A percentile compares a stretch with the other conserved stretches of the same genome.
Evolutionary conservation across 2,888 invertebrate species (phyloP).

Genomic region (Terebella lapidaria): DNA sequence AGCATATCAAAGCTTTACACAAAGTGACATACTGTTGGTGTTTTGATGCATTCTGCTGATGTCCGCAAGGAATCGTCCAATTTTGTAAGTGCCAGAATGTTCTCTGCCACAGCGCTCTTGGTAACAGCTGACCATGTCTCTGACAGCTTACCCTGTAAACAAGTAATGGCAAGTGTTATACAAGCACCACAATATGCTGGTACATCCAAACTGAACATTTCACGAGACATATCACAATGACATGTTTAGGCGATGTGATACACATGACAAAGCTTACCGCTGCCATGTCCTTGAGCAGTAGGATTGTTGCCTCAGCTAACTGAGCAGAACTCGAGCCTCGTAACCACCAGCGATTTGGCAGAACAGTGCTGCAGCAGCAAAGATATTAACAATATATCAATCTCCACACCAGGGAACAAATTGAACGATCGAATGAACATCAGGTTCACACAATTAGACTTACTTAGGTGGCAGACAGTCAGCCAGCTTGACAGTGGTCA

Average conservation of each 20-base stretch:
- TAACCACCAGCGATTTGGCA: conserved; percentile 71
- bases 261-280: too few relatives aligned
- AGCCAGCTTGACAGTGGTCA: conserved; percentile 60
- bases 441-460: conserved; percentile 1
- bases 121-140: conserved; percentile 81
- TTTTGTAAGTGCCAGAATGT: conserved; percentile 77
- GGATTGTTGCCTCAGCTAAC: conserved; percentile 81
- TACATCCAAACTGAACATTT: too few relatives aligned
- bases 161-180: too few relatives aligned
- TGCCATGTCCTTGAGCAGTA: conserved; percentile 85
- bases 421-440: neutral
- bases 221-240: too few relatives aligned
- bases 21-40: conserved; percentile 60
- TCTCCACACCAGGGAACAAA: neutral
- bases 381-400: too few relatives aligned
- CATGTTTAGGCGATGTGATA: too few relatives aligned
- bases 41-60: conserved; percentile 73
- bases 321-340: conserved; percentile 77
- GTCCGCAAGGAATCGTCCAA: conserved; percentile 70
- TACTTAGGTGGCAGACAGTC: conserved; percentile 32
- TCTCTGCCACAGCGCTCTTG: conserved; percentile 80
- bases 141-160: conserved; percentile 72
- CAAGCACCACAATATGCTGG: too few relatives aligned
- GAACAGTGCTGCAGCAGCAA: neutral
- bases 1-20: neutral